Percentiles rank a stretch among this genome's conserved stretches.
Evolutionary conservation across 2,888 invertebrate species (phyloP).

Genomic region (Dolichomitus sp.): DNA sequence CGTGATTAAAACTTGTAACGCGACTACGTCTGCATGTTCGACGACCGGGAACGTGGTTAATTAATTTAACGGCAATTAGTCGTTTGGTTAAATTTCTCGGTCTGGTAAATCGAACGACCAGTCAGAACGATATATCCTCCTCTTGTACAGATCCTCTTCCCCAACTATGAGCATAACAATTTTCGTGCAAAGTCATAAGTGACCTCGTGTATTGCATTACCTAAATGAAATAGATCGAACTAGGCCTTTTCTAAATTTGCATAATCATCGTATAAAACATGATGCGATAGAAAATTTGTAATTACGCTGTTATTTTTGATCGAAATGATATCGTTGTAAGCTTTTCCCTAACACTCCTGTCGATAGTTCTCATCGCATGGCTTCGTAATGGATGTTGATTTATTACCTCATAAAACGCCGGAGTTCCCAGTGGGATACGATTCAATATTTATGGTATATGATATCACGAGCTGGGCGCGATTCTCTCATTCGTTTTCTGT

Average conservation of each 20-base stretch:
- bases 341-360: slow-evolving; percentile 1
- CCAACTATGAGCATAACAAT: background rate
- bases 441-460: slow-evolving; percentile 40
- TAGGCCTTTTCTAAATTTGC: background rate
- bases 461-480: background rate
- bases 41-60: slow-evolving; percentile 24
- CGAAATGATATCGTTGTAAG: slow-evolving; percentile 43
- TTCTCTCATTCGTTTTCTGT: slow-evolving; percentile 29
- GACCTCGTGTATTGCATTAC: slow-evolving; percentile 27
- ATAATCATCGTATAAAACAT: slow-evolving; percentile 41
- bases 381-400: slow-evolving; percentile 51
- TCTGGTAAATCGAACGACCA: background rate
- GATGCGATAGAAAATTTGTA: slow-evolving; percentile 46
- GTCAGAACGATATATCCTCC: background rate
- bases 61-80: slow-evolving; percentile 48
- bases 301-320: slow-evolving; percentile 1
- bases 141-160: background rate
- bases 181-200: background rate
- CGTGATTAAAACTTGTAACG: slow-evolving; percentile 39
- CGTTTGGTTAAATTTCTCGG: slow-evolving; percentile 25
- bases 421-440: slow-evolving; percentile 42
- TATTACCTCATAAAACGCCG: slow-evolving; percentile 30
- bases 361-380: slow-evolving; percentile 42
- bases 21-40: slow-evolving; percentile 11
- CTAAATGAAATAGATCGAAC: slow-evolving; percentile 11